These are phyloP conservation scores for Hylia prasina DNA, from an alignment of 2,113 vertebrate species.

Conservation along the genomic window DNA sequence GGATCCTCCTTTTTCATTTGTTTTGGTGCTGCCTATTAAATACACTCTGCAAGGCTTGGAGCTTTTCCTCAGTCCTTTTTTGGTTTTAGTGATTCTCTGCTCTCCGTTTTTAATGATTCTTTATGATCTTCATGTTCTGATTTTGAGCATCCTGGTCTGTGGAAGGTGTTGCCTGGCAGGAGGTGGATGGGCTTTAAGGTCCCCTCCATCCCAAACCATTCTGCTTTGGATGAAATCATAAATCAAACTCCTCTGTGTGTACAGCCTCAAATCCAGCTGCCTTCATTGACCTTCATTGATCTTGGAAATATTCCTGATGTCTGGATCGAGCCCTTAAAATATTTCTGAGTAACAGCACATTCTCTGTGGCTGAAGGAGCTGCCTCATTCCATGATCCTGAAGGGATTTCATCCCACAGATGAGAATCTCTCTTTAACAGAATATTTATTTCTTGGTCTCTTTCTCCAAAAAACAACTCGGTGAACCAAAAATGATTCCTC, in stretches of 20 bases:
- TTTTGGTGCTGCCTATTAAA: background rate
- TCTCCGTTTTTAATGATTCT: background rate
- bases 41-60: background rate
- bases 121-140: too few relatives aligned
- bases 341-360: background rate
- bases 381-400: rapidly evolving
- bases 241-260: background rate
- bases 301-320: background rate
- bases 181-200: background rate
- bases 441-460: background rate
- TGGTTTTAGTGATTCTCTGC: background rate
- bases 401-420: background rate
- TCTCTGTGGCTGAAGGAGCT: background rate
- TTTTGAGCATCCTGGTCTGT: background rate
- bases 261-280: background rate
- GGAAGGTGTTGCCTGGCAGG: background rate
- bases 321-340: background rate
- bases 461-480: background rate
- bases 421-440: background rate
- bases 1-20: background rate
- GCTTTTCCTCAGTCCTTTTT: background rate
- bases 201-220: background rate
- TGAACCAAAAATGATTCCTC: background rate
- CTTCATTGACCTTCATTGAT: background rate
- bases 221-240: background rate